Evolutionary conservation across 2,888 invertebrate genomes (phyloP), one percentile per base, ranked within the genome.

Genomic region (Germaria angustata): DNA sequence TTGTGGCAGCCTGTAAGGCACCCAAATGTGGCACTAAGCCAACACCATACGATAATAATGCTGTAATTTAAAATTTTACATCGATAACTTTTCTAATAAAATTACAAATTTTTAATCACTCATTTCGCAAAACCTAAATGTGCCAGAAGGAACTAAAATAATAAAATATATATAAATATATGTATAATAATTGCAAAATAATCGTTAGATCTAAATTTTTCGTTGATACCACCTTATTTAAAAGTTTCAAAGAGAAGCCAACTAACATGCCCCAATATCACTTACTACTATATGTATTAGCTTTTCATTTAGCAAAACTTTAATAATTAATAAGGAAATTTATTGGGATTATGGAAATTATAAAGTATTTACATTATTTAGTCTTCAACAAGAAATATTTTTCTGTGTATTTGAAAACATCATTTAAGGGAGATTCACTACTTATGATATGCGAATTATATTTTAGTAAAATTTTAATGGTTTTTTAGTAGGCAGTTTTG

Each of bases 1-100:
- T 44, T 36, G 44, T 51, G 73, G 84, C 84, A 11, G 80, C 84
- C 57, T 49, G 39, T 65, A 84, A 59, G 73, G 80, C 84, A 13
- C 84, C 81, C 69, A 80, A 78, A 65, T 80, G 72, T 36, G 80
- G 80, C 59, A 78, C 80, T 73, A 81, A 34, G 36, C 65, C 53
- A 22, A 77, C 57, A 51, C 80, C 72, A 2, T 78, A 82, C n/a
- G 81, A 82, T 41, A 84, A 46, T 69, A 73, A 59, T 32, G 80
- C 80, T 82, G 81, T 8, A 82, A 82, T 78, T 75, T 51, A 41
- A 51, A 73, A 15, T 53, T 39, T 41, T 41, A 73, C 22, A n/a
- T n/a, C n/a, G n/a, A 7, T 22, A 11, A 49, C 24, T 15, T 51
- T 51, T 63, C 32, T 17, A 51, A 36, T 39, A 39, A 73, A 39